Base-by-base conservation (phyloP, 2,797 vertebrate species). In the Cossypha dichroa region DNA sequence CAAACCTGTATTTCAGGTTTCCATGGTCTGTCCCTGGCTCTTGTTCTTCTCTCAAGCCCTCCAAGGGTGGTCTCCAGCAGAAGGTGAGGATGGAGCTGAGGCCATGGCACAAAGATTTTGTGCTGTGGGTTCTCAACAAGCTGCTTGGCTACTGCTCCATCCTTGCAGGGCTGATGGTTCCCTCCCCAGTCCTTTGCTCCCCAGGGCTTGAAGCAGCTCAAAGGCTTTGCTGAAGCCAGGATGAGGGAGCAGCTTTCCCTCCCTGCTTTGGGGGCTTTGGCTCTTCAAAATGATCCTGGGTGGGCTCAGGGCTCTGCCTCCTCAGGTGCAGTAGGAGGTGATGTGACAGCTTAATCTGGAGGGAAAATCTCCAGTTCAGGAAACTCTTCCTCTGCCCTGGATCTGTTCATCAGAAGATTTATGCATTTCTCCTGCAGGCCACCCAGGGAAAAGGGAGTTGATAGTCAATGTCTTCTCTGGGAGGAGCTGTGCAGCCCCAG, bases 1-100 rank as follows among this genome's bases (percentile, higher is more conserved):
- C 36, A 40, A 26, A 76, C 75, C 20, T 58, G 70, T 36, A 56
- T 63, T 85, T 87, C 78, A 82, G 68, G 75, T 55, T 82, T 70
- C 51, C 10, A 9, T 2, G 18, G 8, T 2, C 0, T 38, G 41
- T 25, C 46, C 5, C 26, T 77, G 20, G 3, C 45, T 60, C 43
- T 83, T 59, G 41, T 7, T 16, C 13, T 28, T 40, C 26, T 75
- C 26, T 28, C 21, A 19, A 15, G 43, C 76, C 18, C 9, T 73
- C 43, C 28, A 45, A 1, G 36, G 43, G 38, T 40, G 29, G 6
- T 11, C 11, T 79, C 38, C 45, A 20, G 49, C 15, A 72, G 36
- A 4, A 13, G 33, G 20, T 25, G 33, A 75, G 60, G 48, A 48
- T 15, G 18, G 60, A n/a, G 14, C n/a, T 2, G 10, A 38, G 38